These are phyloP conservation scores for Bufotes viridis DNA, from an alignment of 2,797 vertebrate species.

Conservation along the genomic window DNA sequence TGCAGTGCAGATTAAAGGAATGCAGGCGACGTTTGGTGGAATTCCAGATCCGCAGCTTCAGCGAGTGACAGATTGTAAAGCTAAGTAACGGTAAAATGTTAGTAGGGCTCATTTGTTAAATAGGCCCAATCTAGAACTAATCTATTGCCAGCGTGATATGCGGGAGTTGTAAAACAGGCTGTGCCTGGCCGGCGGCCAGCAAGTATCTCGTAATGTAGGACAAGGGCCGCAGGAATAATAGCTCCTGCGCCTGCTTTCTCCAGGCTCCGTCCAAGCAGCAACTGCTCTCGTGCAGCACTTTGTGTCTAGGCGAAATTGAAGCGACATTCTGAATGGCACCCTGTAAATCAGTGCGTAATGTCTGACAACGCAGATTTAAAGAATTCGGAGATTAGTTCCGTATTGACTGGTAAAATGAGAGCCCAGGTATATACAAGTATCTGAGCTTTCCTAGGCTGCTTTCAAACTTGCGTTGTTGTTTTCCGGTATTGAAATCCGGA, in stretches of 20 bases:
- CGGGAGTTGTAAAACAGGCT: constrained; percentile 51
- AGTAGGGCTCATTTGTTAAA: constrained; percentile 60
- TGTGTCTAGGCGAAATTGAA: constrained; percentile 16
- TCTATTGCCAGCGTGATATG: constrained; percentile 56
- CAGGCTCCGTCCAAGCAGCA: constrained; percentile 38
- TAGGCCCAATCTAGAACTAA: constrained; percentile 57
- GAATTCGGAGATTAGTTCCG: neutral
- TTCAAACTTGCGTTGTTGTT: no score
- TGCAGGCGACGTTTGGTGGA: constrained; percentile 46
- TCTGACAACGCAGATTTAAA: constrained; percentile 15
- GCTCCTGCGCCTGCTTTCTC: constrained; percentile 2
- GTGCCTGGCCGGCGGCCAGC: constrained; percentile 41
- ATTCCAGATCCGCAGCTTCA: constrained; percentile 53
- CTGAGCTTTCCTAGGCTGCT: no score
- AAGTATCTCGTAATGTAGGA: constrained; percentile 46
- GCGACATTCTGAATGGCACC: constrained; percentile 22
- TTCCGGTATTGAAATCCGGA: no score
- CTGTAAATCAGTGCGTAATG: constrained; percentile 8
- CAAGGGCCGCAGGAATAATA: constrained; percentile 37
- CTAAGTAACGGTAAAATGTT: constrained; percentile 60
- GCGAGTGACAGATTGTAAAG: constrained; percentile 55
- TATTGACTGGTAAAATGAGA: neutral
- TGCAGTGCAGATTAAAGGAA: constrained; percentile 57
- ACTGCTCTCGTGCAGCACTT: neutral
- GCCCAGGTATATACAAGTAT: neutral